These are phyloP conservation scores for Actinernus sp. DNA, from an alignment of 92 coral and sea anemone genomes.

Conservation along the genomic window DNA sequence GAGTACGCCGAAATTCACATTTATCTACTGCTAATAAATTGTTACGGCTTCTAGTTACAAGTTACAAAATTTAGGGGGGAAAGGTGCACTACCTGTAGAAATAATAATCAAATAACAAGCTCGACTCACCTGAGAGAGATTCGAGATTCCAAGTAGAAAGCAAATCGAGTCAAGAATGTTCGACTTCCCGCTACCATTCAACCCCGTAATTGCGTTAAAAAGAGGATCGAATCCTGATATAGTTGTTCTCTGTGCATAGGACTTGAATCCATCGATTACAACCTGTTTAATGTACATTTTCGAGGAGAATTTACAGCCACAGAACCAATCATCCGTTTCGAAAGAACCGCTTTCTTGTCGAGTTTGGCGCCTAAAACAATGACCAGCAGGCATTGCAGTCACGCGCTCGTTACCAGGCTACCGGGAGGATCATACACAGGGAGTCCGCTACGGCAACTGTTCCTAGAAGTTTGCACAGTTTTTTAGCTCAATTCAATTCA, in stretches of 20 bases:
- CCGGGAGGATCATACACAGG: too few relatives aligned
- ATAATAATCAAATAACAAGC: too few relatives aligned
- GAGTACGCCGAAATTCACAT: too few relatives aligned
- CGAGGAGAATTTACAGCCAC: not conserved
- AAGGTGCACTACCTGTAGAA: too few relatives aligned
- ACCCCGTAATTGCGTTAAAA: constrained; percentile 97
- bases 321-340: not conserved
- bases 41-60: too few relatives aligned
- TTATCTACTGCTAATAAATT: too few relatives aligned
- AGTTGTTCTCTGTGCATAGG: constrained; percentile 94
- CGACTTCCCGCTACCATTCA: constrained; percentile 98
- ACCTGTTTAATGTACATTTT: constrained; percentile 96
- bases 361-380: constrained; percentile 68
- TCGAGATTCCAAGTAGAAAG: constrained; percentile 96
- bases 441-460: too few relatives aligned
- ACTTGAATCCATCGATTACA: constrained; percentile 95
- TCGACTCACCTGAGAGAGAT: constrained; percentile 93
- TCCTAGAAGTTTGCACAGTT: too few relatives aligned
- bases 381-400: constrained; percentile 38
- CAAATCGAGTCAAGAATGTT: constrained; percentile 98
- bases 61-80: too few relatives aligned
- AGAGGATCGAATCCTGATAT: constrained; percentile 95
- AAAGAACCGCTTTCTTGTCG: constrained; percentile 39
- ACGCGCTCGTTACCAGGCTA: too few relatives aligned
- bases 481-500: too few relatives aligned